Evolutionary conservation across 1,140 invertebrate genomes (phyloP).

Genomic region (Nomia melanderi): DNA sequence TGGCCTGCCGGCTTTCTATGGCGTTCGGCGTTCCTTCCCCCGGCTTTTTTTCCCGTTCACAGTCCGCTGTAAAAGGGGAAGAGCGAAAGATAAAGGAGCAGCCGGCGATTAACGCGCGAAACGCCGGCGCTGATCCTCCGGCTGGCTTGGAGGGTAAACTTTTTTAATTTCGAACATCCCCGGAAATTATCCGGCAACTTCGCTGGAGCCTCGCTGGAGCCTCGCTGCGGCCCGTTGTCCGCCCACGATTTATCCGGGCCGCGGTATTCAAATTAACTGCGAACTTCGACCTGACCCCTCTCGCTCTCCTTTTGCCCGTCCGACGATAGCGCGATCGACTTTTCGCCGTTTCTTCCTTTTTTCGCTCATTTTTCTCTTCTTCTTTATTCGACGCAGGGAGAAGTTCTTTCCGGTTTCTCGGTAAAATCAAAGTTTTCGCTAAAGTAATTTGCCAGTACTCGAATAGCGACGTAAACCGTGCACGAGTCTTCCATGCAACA

Average conservation of each 20-base stretch:
- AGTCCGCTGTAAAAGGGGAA: background rate
- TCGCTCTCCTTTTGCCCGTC: background rate
- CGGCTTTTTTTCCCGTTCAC: background rate
- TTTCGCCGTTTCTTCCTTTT: too few species aligned
- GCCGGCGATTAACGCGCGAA: constrained; percentile 65
- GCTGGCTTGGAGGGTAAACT: constrained; percentile 64
- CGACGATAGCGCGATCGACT: too few species aligned
- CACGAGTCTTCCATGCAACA: too few species aligned
- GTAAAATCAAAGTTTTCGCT: too few species aligned
- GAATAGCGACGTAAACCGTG: too few species aligned
- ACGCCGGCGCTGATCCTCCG: constrained; percentile 52
- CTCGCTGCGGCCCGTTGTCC: background rate
- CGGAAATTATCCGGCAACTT: constrained; percentile 69
- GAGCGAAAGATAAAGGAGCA: constrained; percentile 55
- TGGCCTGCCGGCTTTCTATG: background rate
- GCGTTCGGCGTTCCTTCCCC: background rate
- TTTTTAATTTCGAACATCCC: constrained; percentile 73
- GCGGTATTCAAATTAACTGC: constrained; percentile 58
- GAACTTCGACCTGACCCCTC: constrained; percentile 45
- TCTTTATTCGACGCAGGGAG: too few species aligned
- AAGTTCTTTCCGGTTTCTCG: too few species aligned
- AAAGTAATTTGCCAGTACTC: too few species aligned
- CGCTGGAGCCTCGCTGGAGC: constrained; percentile 40
- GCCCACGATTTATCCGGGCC: constrained; percentile 14
- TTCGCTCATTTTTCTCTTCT: too few species aligned